These are phyloP conservation scores for Propithecus perrieri DNA, from an alignment of 2,797 vertebrate genomes.

Conservation along the genomic window DNA sequence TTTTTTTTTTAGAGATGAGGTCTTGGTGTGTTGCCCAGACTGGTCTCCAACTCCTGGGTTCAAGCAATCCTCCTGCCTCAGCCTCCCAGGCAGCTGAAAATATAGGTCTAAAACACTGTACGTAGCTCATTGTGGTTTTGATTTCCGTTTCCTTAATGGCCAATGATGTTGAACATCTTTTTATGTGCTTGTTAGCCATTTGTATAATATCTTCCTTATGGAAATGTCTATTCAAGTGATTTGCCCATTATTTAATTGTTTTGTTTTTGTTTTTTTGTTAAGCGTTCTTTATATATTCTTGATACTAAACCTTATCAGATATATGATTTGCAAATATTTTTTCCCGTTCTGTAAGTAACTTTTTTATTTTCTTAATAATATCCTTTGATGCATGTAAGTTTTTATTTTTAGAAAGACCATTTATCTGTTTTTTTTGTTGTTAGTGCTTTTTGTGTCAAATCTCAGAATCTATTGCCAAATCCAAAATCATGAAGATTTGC, in stretches of 20 bases:
- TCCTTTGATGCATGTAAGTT: background rate
- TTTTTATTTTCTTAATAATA: conserved; percentile 4
- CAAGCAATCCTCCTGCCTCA: background rate
- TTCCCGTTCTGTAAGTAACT: background rate
- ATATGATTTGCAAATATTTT: background rate
- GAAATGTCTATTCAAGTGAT: background rate
- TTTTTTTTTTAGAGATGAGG: too few species aligned
- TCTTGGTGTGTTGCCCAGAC: too few species aligned
- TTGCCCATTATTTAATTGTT: background rate
- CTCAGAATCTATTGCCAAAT: background rate
- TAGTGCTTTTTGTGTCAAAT: background rate
- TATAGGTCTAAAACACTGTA: too few species aligned
- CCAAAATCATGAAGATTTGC: background rate
- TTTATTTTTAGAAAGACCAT: conserved; percentile 2
- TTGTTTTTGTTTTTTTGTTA: background rate
- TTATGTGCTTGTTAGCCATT: background rate
- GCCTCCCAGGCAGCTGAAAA: background rate
- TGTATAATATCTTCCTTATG: background rate
- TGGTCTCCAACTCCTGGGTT: too few species aligned
- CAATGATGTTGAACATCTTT: background rate
- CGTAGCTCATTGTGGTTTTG: background rate
- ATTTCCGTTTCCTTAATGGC: background rate
- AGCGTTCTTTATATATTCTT: background rate
- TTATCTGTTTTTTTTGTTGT: background rate
- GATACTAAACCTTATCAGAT: background rate